Evolutionary conservation across 2,888 invertebrate genomes (phyloP), one percentile per base, ranked within the genome.

Genomic region (Tineola bisselliella): DNA sequence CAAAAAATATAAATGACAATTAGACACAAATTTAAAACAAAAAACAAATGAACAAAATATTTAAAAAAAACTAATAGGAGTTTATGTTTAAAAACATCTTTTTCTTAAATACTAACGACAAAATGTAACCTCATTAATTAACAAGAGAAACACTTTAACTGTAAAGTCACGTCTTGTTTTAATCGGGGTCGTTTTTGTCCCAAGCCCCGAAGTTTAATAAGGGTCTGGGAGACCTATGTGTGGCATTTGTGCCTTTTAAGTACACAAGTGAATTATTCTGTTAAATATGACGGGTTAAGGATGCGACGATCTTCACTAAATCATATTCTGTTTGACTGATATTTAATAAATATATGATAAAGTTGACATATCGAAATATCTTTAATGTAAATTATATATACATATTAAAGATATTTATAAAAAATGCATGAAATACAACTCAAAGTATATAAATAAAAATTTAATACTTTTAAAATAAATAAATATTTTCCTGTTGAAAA

Each of bases 81-180:
- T 25, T 25, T 25, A 25, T 6, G 6, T 25, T 25, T 25, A 6
- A 38, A 12, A 38, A 38, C 38, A n/a, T 6, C 38, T 6, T 38
- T 38, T 38, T 38, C n/a, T 38, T 38, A 38, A 38, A 38, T 38
- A 38, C 38, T 6, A 38, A 38, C 10, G n/a, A 38, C 10, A 38
- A 8, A 31, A 31, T 31, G 31, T 48, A 48, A 48, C 4, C 48
- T 48, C 48, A 48, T 48, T 48, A 38, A 48, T 48, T 48, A 48
- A 38, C 11, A 48, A 48, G 48, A n/a, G 48, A 15, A 48, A 17
- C 48, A 48, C 48, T 38, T 38, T 12, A 38, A 38, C n/a, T 38
- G 48, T 48, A 48, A 48, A 48, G 48, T 48, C 48, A 48, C 48
- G 48, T 48, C 48, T 48, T 48, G 48, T 48, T 13, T 48, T 48